Base-by-base conservation (phyloP, 1,140 invertebrate species). In the Drosophila punjabiensis region DNA sequence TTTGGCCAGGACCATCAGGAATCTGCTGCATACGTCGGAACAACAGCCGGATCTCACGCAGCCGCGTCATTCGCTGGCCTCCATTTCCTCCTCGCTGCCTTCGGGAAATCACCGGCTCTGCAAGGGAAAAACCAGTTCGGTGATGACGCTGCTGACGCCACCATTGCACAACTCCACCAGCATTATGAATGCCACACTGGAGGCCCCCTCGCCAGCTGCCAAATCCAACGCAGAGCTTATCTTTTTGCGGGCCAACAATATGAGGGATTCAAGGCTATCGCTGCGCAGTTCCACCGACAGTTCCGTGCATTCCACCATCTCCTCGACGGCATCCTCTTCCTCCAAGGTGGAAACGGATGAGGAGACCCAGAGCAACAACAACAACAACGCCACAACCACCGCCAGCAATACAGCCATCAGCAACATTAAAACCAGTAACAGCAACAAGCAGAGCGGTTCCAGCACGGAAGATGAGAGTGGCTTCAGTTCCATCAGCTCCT, bases 401-500 rank as follows among this genome's bases (percentile, higher is more conserved):
- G 70, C 41, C 64, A 70, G 55, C 69, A 68, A 52, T 16, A 28
- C 48, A 67, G 74, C 75, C 74, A 81, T 59, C 62, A 69, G 43
- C 55, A 79, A 33, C 64, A 66, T 45, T n/a, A 84, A 84, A 28
- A 66, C 67, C 61, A 58, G 35, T 39, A 55, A 61, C 53, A 74
- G 56, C 71, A 74, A 69, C 16, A 71, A 71, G 56, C 68, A 75
- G 69, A 61, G 70, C 39, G 79, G 81, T 20, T 93, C 92, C 28
- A 90, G 91, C 48, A 93, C 92, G 1, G 96, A 97, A 84, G 96
- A 97, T 76, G 96, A 97, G 84, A 97, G 96, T 82, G 96, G 96
- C 14, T 97, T 97, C 91, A 97, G 96, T 14, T 97, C 96, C 4
- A 96, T 97, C 94, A 96, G 95, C 90, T 97, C 96, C 5, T 97